A percentile compares a stretch with the other conserved stretches of the same genome.
phyloP scores from a whole-genome alignment of 2,888 invertebrate species.

The Mylabris sibirica region DNA sequence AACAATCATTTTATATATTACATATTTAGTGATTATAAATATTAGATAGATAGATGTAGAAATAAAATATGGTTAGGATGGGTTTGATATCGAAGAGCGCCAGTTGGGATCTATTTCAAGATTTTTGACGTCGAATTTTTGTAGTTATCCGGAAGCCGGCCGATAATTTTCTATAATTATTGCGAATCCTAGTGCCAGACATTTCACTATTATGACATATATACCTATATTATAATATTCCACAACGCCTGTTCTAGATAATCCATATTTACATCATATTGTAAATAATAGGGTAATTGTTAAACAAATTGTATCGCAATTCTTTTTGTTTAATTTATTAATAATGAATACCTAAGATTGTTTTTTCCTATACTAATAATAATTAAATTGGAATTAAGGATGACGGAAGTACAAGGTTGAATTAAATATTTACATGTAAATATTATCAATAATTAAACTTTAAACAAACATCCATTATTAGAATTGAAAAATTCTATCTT shows the following conservation, averaged over 20 bases:
- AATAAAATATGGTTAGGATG: slow-evolving; percentile 19
- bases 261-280: slow-evolving; percentile 5
- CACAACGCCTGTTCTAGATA: not conserved
- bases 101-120: slow-evolving; percentile 47
- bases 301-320: not conserved
- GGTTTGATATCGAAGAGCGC: not conserved
- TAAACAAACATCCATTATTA: not conserved
- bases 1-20: not conserved
- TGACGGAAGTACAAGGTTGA: not conserved
- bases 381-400: not conserved
- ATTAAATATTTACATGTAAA: not conserved
- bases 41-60: slow-evolving; percentile 37
- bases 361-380: not conserved
- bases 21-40: slow-evolving; percentile 17
- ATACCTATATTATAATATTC: not conserved
- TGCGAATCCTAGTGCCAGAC: slow-evolving; percentile 20
- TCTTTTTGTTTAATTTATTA: not conserved
- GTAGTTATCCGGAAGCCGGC: slow-evolving; percentile 28
- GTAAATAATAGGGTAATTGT: not conserved
- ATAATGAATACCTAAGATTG: not conserved
- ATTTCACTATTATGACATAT: not conserved
- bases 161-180: slow-evolving; percentile 20
- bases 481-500: not conserved
- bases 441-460: not conserved
- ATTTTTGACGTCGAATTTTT: slow-evolving; percentile 30